Percentiles rank a stretch among this genome's conserved stretches.
Conservation (phyloP, 2,797 vertebrate genomes). For the Tenualosa thibaudeaui region DNA sequence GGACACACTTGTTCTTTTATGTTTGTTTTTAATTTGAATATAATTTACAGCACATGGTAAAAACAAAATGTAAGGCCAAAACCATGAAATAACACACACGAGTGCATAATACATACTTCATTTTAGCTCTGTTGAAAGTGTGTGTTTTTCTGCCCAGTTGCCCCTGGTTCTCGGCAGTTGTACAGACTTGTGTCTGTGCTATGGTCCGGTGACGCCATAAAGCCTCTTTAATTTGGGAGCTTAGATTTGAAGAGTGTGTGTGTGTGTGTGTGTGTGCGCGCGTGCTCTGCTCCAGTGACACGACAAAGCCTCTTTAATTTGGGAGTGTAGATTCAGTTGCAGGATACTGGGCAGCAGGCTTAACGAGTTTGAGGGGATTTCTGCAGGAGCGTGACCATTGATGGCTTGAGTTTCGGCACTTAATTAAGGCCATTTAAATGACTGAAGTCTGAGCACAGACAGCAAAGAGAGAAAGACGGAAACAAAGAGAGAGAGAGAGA, state of each 20-base stretch:
- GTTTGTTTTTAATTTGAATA: too few relatives aligned
- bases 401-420: conserved; percentile 70
- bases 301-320: neutral
- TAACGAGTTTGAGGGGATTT: conserved; percentile 57
- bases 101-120: too few relatives aligned
- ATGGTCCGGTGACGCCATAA: neutral
- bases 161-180: neutral
- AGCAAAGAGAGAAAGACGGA: neutral
- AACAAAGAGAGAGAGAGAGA: neutral
- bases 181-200: neutral
- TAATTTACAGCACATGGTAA: too few relatives aligned
- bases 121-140: too few relatives aligned
- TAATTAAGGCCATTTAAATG: conserved; percentile 68
- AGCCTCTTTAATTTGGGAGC: neutral
- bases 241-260: neutral
- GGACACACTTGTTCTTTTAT: too few relatives aligned
- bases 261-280: neutral
- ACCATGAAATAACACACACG: too few relatives aligned
- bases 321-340: neutral
- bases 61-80: too few relatives aligned
- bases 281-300: neutral
- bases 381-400: conserved; percentile 49
- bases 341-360: conserved; percentile 8
- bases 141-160: neutral
- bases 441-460: neutral